Evolutionary conservation across 2,888 invertebrate species (phyloP), one percentile per base, ranked within the genome.

Genomic region (Microchrysa polita): DNA sequence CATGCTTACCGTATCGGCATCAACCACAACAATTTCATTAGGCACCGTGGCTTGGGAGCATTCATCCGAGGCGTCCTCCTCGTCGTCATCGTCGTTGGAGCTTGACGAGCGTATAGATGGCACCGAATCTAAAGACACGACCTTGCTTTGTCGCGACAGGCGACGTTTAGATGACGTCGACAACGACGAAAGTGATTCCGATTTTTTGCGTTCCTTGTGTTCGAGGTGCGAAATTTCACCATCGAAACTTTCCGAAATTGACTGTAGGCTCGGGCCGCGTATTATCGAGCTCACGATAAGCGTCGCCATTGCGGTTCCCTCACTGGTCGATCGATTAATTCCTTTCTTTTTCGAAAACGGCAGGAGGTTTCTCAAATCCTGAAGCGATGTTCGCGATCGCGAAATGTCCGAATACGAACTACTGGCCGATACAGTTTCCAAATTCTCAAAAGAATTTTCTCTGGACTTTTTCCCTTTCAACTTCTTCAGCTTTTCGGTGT

Each of bases 231-330:
- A 63, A 52, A 73, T 65, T 14, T 75, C 76, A 10, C 34, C 61
- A 72, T 88, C 88, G 78, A 87, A 87, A 1, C 85, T 85, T 79
- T 90, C 89, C 5, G 87, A 85, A 57, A 90, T 89, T 78, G 87
- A 87, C 75, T 88, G 88, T 16, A 90, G 83, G 79, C 88, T 88
- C 4, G 88, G 87, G 4, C 87, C 88, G 73, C 88, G 87, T 77
- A 90, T 87, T 1, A 91, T 88, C 1, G 91, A 90, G 75, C 89
- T 86, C 9, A 91, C 91, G 18, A 92, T 83, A 61, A 91, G 85
- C 14, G 91, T 89, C 0, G 90, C 90, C 88, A 92, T 90, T 1
- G 88, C 88, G 71, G 88, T 87, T 1, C 87, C 87, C 78, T 88
- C 87, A 44, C 87, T 88, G 67, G 77, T 76, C 22, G 79, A 77